phyloP scores from a whole-genome alignment of 2,888 invertebrate genomes.

The Drosophila flavopinicola region DNA sequence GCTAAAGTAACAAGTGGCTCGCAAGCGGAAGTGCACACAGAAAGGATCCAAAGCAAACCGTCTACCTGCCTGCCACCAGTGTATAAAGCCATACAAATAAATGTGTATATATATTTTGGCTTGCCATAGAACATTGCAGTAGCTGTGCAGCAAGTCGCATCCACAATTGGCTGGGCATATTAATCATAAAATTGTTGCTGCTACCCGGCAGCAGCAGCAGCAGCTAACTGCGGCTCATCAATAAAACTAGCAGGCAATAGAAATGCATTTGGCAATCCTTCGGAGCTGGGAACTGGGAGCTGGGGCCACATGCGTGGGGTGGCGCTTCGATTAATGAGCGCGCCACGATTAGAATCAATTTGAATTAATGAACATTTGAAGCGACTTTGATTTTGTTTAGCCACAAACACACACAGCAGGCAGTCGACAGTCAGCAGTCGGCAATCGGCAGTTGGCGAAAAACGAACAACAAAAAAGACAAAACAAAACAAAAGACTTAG shows the following conservation, averaged over 20 bases:
- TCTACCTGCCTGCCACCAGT: conserved; percentile 26
- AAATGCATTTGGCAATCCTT: conserved; percentile 53
- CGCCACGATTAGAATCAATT: conserved; percentile 77
- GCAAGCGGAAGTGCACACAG: conserved; percentile 66
- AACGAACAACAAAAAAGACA: conserved; percentile 12
- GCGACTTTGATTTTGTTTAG: conserved; percentile 69
- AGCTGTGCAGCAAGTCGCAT: conserved; percentile 19
- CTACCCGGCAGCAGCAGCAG: conserved; percentile 9
- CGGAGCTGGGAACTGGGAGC: neutral
- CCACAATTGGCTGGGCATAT: conserved; percentile 32
- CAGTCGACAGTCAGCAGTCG: conserved; percentile 33
- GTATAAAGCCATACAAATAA: conserved; percentile 8
- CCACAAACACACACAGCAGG: conserved; percentile 64
- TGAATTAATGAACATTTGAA: conserved; percentile 74
- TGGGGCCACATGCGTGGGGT: conserved; percentile 63
- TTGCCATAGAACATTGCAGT: conserved; percentile 53
- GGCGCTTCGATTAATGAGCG: conserved; percentile 75
- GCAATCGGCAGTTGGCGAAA: conserved; percentile 9
- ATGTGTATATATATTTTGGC: conserved; percentile 18
- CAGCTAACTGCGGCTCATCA: conserved; percentile 57
- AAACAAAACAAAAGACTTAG: conserved; percentile 77
- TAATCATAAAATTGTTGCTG: conserved; percentile 62
- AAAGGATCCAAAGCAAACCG: conserved; percentile 39
- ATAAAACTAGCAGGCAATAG: conserved; percentile 62
- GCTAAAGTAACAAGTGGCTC: conserved; percentile 66